Conservation (phyloP, 35 echinoderm and acorn worm genomes). For the Apostichopus parvimensis region DNA sequence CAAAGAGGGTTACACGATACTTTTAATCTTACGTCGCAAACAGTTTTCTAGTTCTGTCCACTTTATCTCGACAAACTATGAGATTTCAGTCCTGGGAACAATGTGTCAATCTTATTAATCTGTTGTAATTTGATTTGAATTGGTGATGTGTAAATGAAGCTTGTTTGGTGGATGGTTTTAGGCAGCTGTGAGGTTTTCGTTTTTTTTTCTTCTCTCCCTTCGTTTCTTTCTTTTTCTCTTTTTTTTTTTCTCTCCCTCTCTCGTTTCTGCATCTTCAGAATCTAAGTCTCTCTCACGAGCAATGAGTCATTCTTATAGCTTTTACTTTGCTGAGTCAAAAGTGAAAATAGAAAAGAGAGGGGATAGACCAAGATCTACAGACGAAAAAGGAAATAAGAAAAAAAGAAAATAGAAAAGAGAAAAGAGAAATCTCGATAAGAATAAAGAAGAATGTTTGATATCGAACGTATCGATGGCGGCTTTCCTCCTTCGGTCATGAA, state of each 20-base stretch:
- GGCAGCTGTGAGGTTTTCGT: not conserved
- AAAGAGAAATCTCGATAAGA: not conserved
- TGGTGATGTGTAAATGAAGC: conserved; percentile 48
- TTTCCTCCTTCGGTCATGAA: not conserved
- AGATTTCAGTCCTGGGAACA: conserved; percentile 3
- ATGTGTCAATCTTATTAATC: conserved; percentile 46
- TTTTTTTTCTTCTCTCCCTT: not conserved
- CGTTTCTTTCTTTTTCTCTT: not conserved
- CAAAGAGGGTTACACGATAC: conserved; percentile 24
- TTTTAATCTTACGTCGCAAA: not conserved
- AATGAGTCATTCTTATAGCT: not conserved
- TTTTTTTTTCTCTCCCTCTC: not conserved
- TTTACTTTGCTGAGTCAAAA: not conserved
- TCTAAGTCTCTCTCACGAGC: not conserved
- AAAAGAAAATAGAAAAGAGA: not conserved
- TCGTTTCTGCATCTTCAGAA: not conserved
- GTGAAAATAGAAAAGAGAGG: not conserved
- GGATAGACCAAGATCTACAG: not conserved
- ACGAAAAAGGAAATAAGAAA: not conserved
- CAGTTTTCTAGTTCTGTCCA: not conserved
- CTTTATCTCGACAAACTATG: not conserved
- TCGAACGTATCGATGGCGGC: not conserved
- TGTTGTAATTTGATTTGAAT: conserved; percentile 52
- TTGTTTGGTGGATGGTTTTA: not conserved
- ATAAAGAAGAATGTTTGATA: not conserved